These are phyloP conservation scores for Cephus sareptanus DNA, from an alignment of 2,888 invertebrate genomes.

Conservation along the genomic window DNA sequence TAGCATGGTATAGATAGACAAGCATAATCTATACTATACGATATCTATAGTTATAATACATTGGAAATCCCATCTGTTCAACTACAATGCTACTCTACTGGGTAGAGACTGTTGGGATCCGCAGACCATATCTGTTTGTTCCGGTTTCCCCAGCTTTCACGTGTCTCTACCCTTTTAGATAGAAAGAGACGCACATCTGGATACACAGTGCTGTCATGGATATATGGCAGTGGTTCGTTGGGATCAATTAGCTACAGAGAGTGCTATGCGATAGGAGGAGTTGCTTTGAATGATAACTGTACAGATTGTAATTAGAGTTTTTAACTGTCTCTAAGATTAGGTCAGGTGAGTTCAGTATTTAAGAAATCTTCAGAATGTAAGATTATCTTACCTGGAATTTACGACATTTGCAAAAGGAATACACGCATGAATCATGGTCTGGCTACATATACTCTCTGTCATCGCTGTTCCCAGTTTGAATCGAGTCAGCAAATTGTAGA, in stretches of 20 bases:
- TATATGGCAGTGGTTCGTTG: not conserved
- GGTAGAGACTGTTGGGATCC: not conserved
- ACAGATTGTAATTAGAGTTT: not conserved
- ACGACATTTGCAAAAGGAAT: not conserved
- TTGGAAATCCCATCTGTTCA: not conserved
- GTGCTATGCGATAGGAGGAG: not conserved
- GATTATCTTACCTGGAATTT: not conserved
- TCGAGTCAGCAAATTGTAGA: not conserved
- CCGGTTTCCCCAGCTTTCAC: not conserved
- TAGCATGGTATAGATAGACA: not conserved
- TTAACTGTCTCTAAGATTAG: not conserved
- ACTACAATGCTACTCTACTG: not conserved
- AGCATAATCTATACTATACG: not conserved
- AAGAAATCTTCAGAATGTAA: not conserved
- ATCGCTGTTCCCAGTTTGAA: not conserved
- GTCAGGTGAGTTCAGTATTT: not conserved
- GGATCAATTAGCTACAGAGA: not conserved
- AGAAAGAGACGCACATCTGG: not conserved
- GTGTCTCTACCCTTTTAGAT: not conserved
- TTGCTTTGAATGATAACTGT: not conserved
- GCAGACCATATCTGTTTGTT: not conserved
- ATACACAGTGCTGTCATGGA: not conserved
- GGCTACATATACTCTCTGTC: not conserved
- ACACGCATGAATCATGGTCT: not conserved
- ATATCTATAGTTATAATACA: not conserved